phyloP scores from a whole-genome alignment of 2,113 vertebrate genomes.

The Podilymbus podiceps region DNA sequence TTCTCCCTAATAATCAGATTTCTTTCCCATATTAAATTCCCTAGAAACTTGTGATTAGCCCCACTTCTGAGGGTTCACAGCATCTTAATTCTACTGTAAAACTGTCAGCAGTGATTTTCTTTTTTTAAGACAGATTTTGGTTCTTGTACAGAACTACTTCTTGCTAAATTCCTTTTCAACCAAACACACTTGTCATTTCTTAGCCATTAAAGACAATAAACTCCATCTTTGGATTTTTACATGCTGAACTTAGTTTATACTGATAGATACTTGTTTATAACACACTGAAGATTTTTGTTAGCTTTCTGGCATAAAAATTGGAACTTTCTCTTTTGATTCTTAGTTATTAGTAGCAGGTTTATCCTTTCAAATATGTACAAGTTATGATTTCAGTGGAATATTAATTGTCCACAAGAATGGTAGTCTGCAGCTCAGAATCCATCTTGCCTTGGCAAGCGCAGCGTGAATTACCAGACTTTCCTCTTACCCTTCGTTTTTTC shows the following conservation, averaged over 20 bases:
- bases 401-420: background rate
- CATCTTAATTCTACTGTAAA: constrained; percentile 70
- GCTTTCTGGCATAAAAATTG: constrained; percentile 44
- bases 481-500: background rate
- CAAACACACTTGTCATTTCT: constrained; percentile 64
- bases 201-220: constrained; percentile 59
- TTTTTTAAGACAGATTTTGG: constrained; percentile 29
- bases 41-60: constrained; percentile 68
- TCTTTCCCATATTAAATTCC: constrained; percentile 32
- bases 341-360: constrained; percentile 46
- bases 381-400: constrained; percentile 27
- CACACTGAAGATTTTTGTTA: constrained; percentile 52
- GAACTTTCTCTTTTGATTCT: constrained; percentile 32
- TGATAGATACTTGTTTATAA: constrained; percentile 59
- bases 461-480: background rate
- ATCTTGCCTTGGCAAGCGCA: background rate
- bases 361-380: constrained; percentile 22
- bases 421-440: background rate
- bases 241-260: constrained; percentile 28
- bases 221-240: constrained; percentile 62
- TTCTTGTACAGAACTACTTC: constrained; percentile 43
- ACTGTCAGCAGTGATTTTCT: constrained; percentile 59
- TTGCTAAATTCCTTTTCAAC: constrained; percentile 43
- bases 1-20: constrained; percentile 9
- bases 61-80: constrained; percentile 51